Evolutionary conservation across 2,113 vertebrate genomes (phyloP).

Genomic region (Bubalus kerabau): DNA sequence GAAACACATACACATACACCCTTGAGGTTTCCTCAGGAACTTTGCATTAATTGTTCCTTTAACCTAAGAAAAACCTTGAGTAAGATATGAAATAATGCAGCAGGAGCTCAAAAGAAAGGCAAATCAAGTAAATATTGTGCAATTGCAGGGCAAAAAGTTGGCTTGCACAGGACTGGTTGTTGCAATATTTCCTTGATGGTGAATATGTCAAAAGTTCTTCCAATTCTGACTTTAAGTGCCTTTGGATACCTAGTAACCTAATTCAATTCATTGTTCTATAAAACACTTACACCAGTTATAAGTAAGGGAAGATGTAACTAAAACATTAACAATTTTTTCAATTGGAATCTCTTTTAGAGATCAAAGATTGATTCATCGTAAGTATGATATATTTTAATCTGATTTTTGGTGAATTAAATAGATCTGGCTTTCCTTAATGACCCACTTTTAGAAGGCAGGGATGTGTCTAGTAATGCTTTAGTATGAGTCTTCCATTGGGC

Average conservation of each 20-base stretch:
- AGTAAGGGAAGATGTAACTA: not conserved
- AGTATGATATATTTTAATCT: not conserved
- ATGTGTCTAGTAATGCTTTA: not conserved
- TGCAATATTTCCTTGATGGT: not conserved
- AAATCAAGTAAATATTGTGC: not conserved
- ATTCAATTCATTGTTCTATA: not conserved
- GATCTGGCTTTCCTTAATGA: not conserved
- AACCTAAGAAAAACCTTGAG: not conserved
- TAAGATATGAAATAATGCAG: not conserved
- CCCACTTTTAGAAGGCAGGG: not conserved
- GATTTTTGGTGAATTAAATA: not conserved
- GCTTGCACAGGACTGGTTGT: not conserved
- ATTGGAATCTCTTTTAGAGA: not conserved
- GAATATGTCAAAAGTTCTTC: not conserved
- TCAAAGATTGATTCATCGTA: not conserved
- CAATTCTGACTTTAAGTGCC: not conserved
- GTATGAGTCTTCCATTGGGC: not conserved
- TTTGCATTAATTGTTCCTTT: not conserved
- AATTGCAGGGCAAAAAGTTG: not conserved
- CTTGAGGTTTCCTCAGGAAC: not conserved
- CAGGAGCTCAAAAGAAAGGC: not conserved
- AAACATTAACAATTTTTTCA: not conserved
- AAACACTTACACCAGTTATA: not conserved
- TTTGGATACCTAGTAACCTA: not conserved
- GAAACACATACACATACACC: not conserved